Conservation (phyloP, 2,888 invertebrate genomes). For the Bruchidius siliquastri region DNA sequence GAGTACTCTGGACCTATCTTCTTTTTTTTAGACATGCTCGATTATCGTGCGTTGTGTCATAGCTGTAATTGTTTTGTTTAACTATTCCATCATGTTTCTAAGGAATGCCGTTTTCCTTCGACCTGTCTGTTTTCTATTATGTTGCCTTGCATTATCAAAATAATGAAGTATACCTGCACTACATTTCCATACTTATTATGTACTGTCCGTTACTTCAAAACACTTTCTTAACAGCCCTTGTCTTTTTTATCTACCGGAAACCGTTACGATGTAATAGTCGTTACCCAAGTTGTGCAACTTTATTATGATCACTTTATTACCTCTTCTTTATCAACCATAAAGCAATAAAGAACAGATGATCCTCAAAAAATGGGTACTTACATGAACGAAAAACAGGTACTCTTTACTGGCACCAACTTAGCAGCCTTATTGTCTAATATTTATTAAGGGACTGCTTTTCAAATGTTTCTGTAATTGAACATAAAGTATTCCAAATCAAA, state of each 20-base stretch:
- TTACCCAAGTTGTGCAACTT: not conserved
- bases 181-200: too few species aligned
- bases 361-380: not conserved
- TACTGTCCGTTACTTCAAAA: not conserved
- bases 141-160: too few species aligned
- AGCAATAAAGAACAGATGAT: not conserved
- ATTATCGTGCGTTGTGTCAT: too few species aligned
- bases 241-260: not conserved
- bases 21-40: too few species aligned
- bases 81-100: too few species aligned
- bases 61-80: too few species aligned
- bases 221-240: not conserved
- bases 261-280: not conserved
- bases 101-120: too few species aligned
- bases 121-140: too few species aligned
- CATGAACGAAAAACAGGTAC: not conserved
- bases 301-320: not conserved
- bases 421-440: not conserved
- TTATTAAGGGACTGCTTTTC: too few species aligned
- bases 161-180: too few species aligned
- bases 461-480: not conserved
- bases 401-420: not conserved
- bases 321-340: not conserved
- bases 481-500: too few species aligned
- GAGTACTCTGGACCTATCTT: too few species aligned